These are phyloP conservation scores for Anastrepha ludens DNA, from an alignment of 1,140 invertebrate genomes.

Conservation along the genomic window DNA sequence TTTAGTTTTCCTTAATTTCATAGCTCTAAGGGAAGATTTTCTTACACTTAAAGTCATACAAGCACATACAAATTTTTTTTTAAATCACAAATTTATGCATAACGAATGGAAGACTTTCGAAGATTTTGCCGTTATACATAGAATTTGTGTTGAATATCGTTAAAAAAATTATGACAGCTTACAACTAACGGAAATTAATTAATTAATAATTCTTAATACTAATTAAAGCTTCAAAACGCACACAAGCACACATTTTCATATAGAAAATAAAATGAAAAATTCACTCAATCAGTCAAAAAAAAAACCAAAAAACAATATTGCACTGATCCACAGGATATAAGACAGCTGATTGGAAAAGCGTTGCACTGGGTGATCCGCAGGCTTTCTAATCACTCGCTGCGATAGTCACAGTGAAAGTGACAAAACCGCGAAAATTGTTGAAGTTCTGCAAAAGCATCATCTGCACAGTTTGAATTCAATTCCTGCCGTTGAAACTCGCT, in stretches of 20 bases:
- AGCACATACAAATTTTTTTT: background rate
- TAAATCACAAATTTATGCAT: constrained; percentile 19
- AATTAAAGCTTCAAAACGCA: constrained; percentile 28
- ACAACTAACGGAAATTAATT: constrained; percentile 6
- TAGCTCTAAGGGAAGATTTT: too few relatives aligned
- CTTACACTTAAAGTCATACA: too few relatives aligned
- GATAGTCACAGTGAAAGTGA: too few relatives aligned
- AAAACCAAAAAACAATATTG: constrained; percentile 26
- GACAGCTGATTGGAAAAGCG: background rate
- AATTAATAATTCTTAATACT: constrained; percentile 4
- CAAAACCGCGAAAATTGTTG: too few relatives aligned
- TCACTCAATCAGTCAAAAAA: background rate
- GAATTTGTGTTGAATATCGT: background rate
- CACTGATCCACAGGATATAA: constrained; percentile 30
- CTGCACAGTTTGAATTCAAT: too few relatives aligned
- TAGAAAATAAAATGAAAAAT: background rate
- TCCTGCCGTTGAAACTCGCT: too few relatives aligned
- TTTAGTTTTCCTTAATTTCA: too few relatives aligned
- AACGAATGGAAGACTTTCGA: constrained; percentile 44
- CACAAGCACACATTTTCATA: background rate
- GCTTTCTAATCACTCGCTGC: too few relatives aligned
- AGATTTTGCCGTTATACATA: constrained; percentile 48
- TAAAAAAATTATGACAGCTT: background rate
- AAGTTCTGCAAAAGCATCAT: too few relatives aligned
- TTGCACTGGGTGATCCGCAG: too few relatives aligned